Evolutionary conservation across 2,797 vertebrate species (phyloP), one percentile per base, ranked within the genome.

Genomic region (Cossypha niveicapilla): DNA sequence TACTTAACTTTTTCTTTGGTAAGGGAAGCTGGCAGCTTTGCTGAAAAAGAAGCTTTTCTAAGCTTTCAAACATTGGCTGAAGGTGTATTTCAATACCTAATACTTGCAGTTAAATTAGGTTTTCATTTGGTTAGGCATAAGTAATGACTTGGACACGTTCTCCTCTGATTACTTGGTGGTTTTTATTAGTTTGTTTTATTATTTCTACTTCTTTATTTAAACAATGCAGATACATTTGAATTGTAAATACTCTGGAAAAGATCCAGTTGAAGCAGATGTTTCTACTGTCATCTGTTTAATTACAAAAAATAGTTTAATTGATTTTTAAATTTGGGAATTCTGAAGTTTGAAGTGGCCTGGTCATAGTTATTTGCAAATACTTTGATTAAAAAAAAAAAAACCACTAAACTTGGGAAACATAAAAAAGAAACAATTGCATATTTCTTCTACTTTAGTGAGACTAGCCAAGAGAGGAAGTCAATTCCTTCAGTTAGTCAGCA

Each of bases 261-360:
- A 54, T 93, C 92, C 83, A 93, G 41, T 44, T 78, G 70, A 92
- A 92, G 44, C 91, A 96, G 94, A 92, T 95, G 90, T 93, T 96
- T 93, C 83, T 70, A 82, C 74, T 93, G 84, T 90, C 92, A 90
- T 92, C 92, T 63, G 19, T 90, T 90, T 88, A 91, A 92, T 95
- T 88, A 41, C 25, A 32, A 88, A 94, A 85, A 93, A 28, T 28
- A 41, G 34, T 56, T 77, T 48, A 92, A 90, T 93, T 96, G 76
- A 86, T 93, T 92, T 92, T 90, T 50, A 88, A 48, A 50, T 79
- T 91, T 24, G 56, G n/a, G 53, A 93, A 90, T 86, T 68, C 19
- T 62, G 47, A 72, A 73, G 56, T 70, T 88, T 61, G 70, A 62
- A 35, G 84, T 92, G 47, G 19, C 37, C 41, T 88, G 54, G 19